Evolutionary conservation across 30 jellyfish, hydroid and myxozoan genomes (phyloP).

Genomic region (Hydractinia symbiolongicarpus): DNA sequence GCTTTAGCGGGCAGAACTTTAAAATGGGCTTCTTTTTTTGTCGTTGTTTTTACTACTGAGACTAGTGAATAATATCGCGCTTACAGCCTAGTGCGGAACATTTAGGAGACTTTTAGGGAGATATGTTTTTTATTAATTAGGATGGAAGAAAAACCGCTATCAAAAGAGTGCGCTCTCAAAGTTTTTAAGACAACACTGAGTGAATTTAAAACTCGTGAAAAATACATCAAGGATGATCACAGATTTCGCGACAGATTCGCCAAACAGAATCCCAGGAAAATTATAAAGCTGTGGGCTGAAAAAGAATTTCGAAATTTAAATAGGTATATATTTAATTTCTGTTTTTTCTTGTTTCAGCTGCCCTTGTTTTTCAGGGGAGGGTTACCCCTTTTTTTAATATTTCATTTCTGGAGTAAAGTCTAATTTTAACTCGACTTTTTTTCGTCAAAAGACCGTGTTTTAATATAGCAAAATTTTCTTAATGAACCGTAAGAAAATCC

Average conservation of each 20-base stretch:
- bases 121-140: slow-evolving; percentile 1
- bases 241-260: slow-evolving; percentile 84
- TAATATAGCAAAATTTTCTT: not conserved
- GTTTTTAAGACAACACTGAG: slow-evolving; percentile 87
- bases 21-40: too few species aligned
- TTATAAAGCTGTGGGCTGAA: slow-evolving; percentile 90
- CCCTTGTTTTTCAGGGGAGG: not conserved
- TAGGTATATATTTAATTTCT: slow-evolving; percentile 34
- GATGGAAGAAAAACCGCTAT: slow-evolving; percentile 48
- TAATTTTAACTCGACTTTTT: not conserved
- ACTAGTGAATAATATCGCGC: too few species aligned
- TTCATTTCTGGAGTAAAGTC: not conserved
- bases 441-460: not conserved
- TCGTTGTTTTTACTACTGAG: too few species aligned
- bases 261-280: slow-evolving; percentile 92
- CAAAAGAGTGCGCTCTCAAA: slow-evolving; percentile 87
- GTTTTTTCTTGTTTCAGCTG: not conserved
- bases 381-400: not conserved
- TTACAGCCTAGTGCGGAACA: too few species aligned
- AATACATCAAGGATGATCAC: slow-evolving; percentile 89
- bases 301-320: slow-evolving; percentile 87
- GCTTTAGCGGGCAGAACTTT: too few species aligned
- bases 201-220: slow-evolving; percentile 91
- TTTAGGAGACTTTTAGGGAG: too few species aligned
- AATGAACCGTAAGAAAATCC: not conserved